Evolutionary conservation across 1,140 invertebrate species (phyloP).

Genomic region (Cherax quadricarinatus): DNA sequence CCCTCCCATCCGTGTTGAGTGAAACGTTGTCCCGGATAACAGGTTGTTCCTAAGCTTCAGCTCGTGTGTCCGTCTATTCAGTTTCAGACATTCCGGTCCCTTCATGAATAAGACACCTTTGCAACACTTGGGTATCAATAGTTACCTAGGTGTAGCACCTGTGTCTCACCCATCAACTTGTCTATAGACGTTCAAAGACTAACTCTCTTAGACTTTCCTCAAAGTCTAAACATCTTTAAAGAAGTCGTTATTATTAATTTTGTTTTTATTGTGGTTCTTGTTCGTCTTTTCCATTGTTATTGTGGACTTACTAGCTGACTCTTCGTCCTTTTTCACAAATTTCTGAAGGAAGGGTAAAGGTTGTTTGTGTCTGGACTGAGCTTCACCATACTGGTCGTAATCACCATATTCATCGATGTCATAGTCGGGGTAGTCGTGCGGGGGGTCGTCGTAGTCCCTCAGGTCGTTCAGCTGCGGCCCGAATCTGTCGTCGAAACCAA

Average conservation of each 20-base stretch:
- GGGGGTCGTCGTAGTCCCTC: constrained; percentile 14
- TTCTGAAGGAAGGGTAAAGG: constrained; percentile 46
- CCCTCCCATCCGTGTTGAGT: too few species aligned
- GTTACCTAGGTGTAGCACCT: too few species aligned
- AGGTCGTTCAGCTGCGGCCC: constrained; percentile 34
- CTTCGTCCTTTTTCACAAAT: constrained; percentile 71
- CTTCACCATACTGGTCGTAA: constrained; percentile 41
- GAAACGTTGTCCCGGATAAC: too few species aligned
- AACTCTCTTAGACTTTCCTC: too few species aligned
- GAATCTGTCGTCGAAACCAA: constrained; percentile 16
- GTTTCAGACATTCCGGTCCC: too few species aligned
- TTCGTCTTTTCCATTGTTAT: background rate
- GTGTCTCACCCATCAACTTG: too few species aligned
- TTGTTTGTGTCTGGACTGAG: background rate
- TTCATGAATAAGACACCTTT: too few species aligned
- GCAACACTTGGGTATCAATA: too few species aligned
- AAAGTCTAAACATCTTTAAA: too few species aligned
- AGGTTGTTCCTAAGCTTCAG: too few species aligned
- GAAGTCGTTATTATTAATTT: background rate
- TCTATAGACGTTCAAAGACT: too few species aligned
- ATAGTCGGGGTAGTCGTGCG: constrained; percentile 37
- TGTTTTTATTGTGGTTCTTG: background rate
- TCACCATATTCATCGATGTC: constrained; percentile 35
- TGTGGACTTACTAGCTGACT: constrained; percentile 62
- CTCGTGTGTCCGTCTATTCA: too few species aligned